Evolutionary conservation across 2,797 vertebrate genomes (phyloP).

Genomic region (Coluber constrictor): DNA sequence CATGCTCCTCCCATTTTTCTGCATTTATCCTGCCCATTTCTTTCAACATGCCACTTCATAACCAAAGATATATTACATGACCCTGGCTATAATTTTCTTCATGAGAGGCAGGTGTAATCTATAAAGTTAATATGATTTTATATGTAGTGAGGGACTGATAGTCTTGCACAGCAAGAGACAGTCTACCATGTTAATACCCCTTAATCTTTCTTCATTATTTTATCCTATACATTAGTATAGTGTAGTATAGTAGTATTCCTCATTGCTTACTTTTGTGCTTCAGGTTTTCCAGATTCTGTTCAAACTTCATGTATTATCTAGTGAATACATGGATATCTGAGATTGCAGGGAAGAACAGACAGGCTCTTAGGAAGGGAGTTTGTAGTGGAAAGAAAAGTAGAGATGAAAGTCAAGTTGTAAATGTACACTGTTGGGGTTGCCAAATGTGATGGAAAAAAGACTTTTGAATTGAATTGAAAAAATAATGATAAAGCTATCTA

Average conservation of each 20-base stretch:
- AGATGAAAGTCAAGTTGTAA: not conserved
- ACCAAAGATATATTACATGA: not conserved
- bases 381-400: not conserved
- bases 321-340: not conserved
- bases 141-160: not conserved
- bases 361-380: not conserved
- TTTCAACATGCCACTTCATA: not conserved
- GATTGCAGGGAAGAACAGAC: not conserved
- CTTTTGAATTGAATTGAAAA: not conserved
- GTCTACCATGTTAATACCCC: not conserved
- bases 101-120: not conserved
- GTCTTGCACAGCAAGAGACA: not conserved
- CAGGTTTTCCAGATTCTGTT: not conserved
- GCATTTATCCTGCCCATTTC: not conserved
- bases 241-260: not conserved
- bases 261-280: not conserved
- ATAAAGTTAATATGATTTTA: not conserved
- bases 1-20: not conserved
- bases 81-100: not conserved
- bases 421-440: not conserved
- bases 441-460: not conserved
- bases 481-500: not conserved
- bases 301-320: not conserved
- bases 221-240: not conserved
- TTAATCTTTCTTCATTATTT: not conserved